Evolutionary conservation across 2,888 invertebrate species (phyloP).

Genomic region (Zele albiditarsus): DNA sequence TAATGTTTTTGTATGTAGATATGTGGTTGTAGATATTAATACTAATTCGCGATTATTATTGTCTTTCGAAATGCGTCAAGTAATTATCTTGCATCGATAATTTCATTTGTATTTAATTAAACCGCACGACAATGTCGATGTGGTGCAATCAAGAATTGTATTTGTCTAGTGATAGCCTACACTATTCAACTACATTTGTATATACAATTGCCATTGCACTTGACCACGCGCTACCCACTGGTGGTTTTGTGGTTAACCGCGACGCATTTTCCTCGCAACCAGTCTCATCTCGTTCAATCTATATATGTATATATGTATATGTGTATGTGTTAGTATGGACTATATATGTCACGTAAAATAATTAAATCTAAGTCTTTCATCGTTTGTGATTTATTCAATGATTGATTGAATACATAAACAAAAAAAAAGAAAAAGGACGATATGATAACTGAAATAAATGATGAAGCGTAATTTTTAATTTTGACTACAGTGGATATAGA

Average conservation of each 20-base stretch:
- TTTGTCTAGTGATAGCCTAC: conserved; percentile 23
- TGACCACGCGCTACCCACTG: conserved; percentile 21
- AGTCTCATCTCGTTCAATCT: not conserved
- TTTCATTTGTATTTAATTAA: conserved; percentile 32
- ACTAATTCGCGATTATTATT: too few species aligned
- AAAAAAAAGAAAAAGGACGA: too few species aligned
- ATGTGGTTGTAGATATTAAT: too few species aligned
- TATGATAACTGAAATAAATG: too few species aligned
- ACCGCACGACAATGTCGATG: conserved; percentile 6
- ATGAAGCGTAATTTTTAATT: too few species aligned
- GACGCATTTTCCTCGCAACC: conserved; percentile 34
- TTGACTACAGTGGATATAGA: too few species aligned
- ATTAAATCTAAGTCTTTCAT: too few species aligned
- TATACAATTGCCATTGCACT: conserved; percentile 11
- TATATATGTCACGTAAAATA: too few species aligned
- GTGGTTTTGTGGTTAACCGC: conserved; percentile 32
- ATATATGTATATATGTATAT: not conserved
- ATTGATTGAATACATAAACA: not conserved
- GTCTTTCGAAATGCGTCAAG: too few species aligned
- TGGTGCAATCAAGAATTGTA: conserved; percentile 31
- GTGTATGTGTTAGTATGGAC: not conserved
- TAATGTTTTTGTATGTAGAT: too few species aligned
- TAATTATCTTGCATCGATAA: too few species aligned
- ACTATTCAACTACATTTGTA: conserved; percentile 23
- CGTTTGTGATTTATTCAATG: too few species aligned